Conservation (phyloP, 53 echinoderm and acorn worm species). For the Crossaster papposus region DNA sequence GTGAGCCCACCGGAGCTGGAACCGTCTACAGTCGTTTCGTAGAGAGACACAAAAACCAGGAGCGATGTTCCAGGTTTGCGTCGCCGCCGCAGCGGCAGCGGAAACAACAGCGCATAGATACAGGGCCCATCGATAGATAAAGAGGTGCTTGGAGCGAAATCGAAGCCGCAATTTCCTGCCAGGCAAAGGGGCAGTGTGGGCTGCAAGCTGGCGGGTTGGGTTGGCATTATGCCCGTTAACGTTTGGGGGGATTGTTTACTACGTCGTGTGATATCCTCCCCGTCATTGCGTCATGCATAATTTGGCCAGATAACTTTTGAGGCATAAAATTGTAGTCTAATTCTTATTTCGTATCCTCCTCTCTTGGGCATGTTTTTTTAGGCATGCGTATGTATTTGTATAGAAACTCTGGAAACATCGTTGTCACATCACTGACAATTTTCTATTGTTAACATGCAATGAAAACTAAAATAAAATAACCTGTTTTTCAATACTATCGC, state of each 20-base stretch:
- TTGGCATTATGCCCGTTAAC: neutral
- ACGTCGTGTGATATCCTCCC: neutral
- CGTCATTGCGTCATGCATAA: neutral
- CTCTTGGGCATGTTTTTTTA: too few relatives aligned
- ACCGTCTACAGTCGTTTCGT: neutral
- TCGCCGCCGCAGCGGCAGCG: slow-evolving; percentile 21
- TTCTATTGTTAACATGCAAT: too few relatives aligned
- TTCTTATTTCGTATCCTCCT: too few relatives aligned
- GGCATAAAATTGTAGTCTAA: too few relatives aligned
- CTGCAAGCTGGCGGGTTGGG: neutral
- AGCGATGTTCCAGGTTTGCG: neutral
- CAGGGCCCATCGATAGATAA: slow-evolving; percentile 51
- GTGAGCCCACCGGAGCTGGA: neutral
- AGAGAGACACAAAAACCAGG: neutral
- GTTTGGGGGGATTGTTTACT: neutral
- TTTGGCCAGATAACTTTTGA: neutral
- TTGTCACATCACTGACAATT: too few relatives aligned
- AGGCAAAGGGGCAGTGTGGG: neutral
- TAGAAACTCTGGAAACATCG: too few relatives aligned
- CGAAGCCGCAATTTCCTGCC: slow-evolving; percentile 45
- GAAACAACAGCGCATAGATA: slow-evolving; percentile 49
- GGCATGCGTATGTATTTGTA: too few relatives aligned
- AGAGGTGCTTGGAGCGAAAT: slow-evolving; percentile 47
- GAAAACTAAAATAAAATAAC: neutral
- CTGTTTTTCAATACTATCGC: neutral